Evolutionary conservation across 1,140 invertebrate genomes (phyloP).

Genomic region (Carposina sasakii): DNA sequence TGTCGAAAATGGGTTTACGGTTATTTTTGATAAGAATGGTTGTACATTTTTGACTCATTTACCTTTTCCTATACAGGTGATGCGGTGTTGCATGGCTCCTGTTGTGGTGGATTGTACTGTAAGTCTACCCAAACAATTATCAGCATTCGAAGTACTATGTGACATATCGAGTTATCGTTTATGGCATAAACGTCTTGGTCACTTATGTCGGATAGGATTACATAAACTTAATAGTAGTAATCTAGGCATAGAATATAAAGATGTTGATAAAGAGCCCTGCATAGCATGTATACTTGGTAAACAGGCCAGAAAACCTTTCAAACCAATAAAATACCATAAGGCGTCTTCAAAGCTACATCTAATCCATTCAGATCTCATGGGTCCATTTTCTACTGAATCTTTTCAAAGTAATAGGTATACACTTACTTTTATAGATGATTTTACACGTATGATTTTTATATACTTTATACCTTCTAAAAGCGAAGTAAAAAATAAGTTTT

Average conservation of each 20-base stretch:
- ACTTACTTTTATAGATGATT: conserved; percentile 51
- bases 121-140: neutral
- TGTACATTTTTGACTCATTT: conserved; percentile 12
- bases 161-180: conserved; percentile 7
- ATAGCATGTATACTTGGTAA: conserved; percentile 14
- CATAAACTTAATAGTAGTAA: conserved; percentile 7
- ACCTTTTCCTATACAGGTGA: conserved; percentile 2
- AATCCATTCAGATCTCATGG: conserved; percentile 48
- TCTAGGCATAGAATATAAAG: conserved; percentile 8
- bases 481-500: neutral
- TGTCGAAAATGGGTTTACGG: conserved; percentile 14
- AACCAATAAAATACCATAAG: neutral
- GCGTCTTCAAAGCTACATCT: conserved; percentile 10
- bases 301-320: conserved; percentile 15
- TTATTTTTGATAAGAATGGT: conserved; percentile 12
- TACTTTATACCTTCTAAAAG: neutral
- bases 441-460: too few relatives aligned
- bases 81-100: conserved; percentile 1
- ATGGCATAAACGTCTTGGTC: conserved; percentile 29
- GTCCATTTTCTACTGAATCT: conserved; percentile 41
- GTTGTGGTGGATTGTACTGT: conserved; percentile 2
- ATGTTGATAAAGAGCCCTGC: conserved; percentile 5
- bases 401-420: conserved; percentile 41
- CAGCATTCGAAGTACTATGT: neutral
- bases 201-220: conserved; percentile 23